A percentile compares a stretch with the other conserved stretches of the same genome.
phyloP scores from a whole-genome alignment of 2,888 invertebrate genomes.

The Cheilosia soror region DNA sequence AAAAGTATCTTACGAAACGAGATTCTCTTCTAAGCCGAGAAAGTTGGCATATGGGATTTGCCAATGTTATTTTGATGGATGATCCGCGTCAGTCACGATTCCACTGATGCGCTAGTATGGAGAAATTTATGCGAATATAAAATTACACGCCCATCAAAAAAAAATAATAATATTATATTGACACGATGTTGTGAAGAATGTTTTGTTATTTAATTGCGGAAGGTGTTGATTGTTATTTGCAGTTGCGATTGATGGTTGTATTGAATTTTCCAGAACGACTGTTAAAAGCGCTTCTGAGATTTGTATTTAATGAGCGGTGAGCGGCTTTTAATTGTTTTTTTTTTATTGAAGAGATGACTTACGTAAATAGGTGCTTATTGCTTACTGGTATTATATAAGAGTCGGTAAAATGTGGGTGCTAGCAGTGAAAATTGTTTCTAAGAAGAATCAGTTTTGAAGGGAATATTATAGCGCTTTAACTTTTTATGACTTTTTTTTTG shows the following conservation, averaged over 20 bases:
- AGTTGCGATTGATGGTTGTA: slow-evolving; percentile 24
- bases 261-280: slow-evolving; percentile 17
- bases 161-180: slow-evolving; percentile 43
- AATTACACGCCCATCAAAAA: slow-evolving; percentile 21
- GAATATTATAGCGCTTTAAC: too few relatives aligned
- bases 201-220: slow-evolving; percentile 31
- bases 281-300: slow-evolving; percentile 19
- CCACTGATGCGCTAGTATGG: too few relatives aligned
- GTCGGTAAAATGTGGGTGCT: too few relatives aligned
- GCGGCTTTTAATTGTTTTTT: too few relatives aligned
- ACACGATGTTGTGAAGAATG: slow-evolving; percentile 25
- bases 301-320: slow-evolving; percentile 41
- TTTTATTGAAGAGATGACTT: too few relatives aligned
- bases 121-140: slow-evolving; percentile 40
- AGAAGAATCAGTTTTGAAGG: too few relatives aligned
- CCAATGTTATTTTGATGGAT: too few relatives aligned
- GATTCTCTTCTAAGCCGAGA: slow-evolving; percentile 10
- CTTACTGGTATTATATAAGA: too few relatives aligned
- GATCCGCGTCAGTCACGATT: too few relatives aligned
- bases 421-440: too few relatives aligned
- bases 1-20: not conserved
- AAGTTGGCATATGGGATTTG: not conserved
- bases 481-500: too few relatives aligned
- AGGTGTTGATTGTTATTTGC: slow-evolving; percentile 62
- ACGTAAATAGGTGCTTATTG: too few relatives aligned